Percentiles rank a stretch among this genome's conserved stretches.
These are phyloP conservation scores for Dryobotodes eremita DNA, from an alignment of 2,888 invertebrate genomes.

Conservation along the genomic window DNA sequence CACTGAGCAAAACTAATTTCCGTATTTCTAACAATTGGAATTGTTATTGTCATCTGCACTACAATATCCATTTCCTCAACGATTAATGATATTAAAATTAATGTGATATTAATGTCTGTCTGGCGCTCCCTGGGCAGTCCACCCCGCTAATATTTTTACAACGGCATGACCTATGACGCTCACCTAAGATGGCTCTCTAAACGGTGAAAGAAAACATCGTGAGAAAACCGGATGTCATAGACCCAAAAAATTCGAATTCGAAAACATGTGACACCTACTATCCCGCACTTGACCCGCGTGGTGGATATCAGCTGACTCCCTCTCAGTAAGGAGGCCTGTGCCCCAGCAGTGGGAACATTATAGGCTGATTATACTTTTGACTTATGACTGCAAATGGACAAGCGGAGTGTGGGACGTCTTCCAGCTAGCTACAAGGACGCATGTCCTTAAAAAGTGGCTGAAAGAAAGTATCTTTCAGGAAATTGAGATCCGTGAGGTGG, in stretches of 20 bases:
- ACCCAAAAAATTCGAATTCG: too few relatives aligned
- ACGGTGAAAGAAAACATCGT: not conserved
- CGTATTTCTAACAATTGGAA: not conserved
- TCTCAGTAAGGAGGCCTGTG: not conserved
- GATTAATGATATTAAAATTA: not conserved
- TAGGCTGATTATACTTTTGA: not conserved
- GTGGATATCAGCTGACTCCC: too few relatives aligned
- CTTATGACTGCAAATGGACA: not conserved
- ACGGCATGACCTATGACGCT: not conserved
- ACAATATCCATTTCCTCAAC: not conserved
- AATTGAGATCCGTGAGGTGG: not conserved
- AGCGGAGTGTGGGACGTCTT: not conserved
- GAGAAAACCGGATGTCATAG: not conserved
- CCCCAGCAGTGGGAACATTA: not conserved
- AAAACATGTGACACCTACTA: not conserved
- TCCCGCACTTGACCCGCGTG: not conserved
- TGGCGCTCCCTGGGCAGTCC: not conserved
- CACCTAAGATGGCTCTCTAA: not conserved
- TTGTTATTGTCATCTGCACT: not conserved
- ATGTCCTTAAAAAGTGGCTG: not conserved
- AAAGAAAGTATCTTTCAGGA: not conserved
- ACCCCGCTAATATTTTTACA: not conserved
- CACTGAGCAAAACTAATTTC: not conserved
- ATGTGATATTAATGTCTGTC: not conserved
- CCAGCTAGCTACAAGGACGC: not conserved